A percentile compares a stretch with the other conserved stretches of the same genome.
Conservation (phyloP, 2,888 invertebrate species). For the Agrypnus murinus region DNA sequence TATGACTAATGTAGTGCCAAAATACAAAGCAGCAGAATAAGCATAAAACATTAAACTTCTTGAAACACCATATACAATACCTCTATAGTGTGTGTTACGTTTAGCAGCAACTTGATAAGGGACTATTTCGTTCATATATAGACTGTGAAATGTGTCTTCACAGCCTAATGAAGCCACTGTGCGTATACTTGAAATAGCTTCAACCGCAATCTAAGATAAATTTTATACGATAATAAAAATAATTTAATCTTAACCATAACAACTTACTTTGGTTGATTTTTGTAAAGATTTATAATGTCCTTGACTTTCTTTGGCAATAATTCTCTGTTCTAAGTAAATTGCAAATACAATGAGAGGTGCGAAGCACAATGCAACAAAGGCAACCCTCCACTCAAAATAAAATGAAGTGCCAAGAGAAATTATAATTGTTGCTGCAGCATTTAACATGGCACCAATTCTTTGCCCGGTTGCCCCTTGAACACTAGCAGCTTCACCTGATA, state of each 20-base stretch:
- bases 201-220: slow-evolving; percentile 79
- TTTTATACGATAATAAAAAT: neutral
- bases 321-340: slow-evolving; percentile 79
- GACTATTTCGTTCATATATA: slow-evolving; percentile 77
- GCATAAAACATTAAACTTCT: slow-evolving; percentile 83
- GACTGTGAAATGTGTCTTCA: slow-evolving; percentile 79
- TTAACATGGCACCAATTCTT: slow-evolving; percentile 84
- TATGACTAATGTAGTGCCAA: slow-evolving; percentile 81
- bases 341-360: slow-evolving; percentile 82
- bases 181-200: slow-evolving; percentile 84
- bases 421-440: slow-evolving; percentile 80
- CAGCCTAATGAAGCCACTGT: slow-evolving; percentile 84
- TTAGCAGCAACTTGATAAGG: slow-evolving; percentile 78
- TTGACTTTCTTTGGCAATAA: slow-evolving; percentile 79
- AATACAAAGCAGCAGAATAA: slow-evolving; percentile 81
- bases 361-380: slow-evolving; percentile 82
- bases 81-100: slow-evolving; percentile 78
- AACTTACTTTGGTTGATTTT: slow-evolving; percentile 75
- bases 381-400: slow-evolving; percentile 84
- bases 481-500: slow-evolving; percentile 85
- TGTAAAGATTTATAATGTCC: slow-evolving; percentile 82
- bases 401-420: slow-evolving; percentile 80
- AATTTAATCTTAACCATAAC: no score
- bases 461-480: slow-evolving; percentile 91
- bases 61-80: slow-evolving; percentile 81